Conservation (phyloP, 2,888 invertebrate species). For the Xanthia icteritia region DNA sequence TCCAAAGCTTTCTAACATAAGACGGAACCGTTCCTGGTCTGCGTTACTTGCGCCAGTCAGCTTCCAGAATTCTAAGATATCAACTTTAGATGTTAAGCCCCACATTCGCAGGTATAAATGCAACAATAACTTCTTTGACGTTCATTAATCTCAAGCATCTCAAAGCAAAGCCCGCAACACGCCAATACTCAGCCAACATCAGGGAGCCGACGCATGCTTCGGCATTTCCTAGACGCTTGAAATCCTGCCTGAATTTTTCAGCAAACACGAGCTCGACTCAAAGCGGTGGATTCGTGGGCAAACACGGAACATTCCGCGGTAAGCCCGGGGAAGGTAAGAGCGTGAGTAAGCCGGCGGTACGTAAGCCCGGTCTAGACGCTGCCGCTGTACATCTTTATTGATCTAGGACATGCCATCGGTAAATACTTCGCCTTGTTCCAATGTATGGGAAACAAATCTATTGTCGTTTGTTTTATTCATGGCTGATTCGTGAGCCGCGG, state of each 20-base stretch:
- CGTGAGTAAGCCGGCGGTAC: slow-evolving; percentile 58
- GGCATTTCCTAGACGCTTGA: slow-evolving; percentile 59
- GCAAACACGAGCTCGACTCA: slow-evolving; percentile 67
- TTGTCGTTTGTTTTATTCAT: slow-evolving; percentile 64
- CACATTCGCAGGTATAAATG: not conserved
- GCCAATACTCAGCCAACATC: slow-evolving; percentile 45
- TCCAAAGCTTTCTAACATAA: not conserved
- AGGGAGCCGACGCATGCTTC: slow-evolving; percentile 46
- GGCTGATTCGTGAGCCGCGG: slow-evolving; percentile 41
- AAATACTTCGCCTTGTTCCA: slow-evolving; percentile 65
- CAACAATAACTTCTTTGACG: slow-evolving; percentile 25
- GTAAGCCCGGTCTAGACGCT: slow-evolving; percentile 61
- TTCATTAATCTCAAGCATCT: slow-evolving; percentile 55
- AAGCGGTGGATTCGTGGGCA: slow-evolving; percentile 68
- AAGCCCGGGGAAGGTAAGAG: slow-evolving; percentile 62
- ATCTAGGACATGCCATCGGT: slow-evolving; percentile 56
- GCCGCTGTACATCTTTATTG: slow-evolving; percentile 64
- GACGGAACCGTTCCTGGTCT: not conserved
- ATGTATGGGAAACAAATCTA: slow-evolving; percentile 63
- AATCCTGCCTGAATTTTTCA: slow-evolving; percentile 71
- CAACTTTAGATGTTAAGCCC: not conserved
- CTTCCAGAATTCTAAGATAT: not conserved
- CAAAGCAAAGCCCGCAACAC: slow-evolving; percentile 51
- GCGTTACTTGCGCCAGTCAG: not conserved
- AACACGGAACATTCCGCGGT: slow-evolving; percentile 67